Conservation (phyloP, 35 echinoderm and acorn worm genomes). For the Holothuria glaberrima region DNA sequence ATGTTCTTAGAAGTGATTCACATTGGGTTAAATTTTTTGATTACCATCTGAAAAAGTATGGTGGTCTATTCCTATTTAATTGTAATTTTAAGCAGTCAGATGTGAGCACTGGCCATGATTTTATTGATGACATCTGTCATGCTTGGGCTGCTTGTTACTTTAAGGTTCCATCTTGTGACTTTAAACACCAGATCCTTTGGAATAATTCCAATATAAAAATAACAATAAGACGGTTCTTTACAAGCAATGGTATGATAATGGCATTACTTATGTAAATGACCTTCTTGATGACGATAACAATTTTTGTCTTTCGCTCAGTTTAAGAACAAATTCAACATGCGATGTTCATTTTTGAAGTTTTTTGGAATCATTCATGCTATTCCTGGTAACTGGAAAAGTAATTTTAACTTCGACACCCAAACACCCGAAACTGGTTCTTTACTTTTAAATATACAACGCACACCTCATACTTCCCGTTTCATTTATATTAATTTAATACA, state of each 20-base stretch:
- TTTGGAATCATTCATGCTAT: not conserved
- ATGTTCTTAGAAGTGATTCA: too few species aligned
- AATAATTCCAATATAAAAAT: not conserved
- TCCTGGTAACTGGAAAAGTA: not conserved
- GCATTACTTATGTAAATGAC: not conserved
- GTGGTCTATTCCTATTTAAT: not conserved
- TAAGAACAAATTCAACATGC: not conserved
- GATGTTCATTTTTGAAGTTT: not conserved
- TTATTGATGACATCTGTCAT: not conserved
- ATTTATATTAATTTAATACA: not conserved
- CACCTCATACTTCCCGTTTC: not conserved
- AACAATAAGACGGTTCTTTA: not conserved
- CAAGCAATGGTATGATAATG: not conserved
- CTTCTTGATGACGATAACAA: not conserved
- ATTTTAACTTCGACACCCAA: not conserved
- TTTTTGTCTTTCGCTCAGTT: not conserved
- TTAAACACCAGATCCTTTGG: not conserved
- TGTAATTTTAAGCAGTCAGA: not conserved
- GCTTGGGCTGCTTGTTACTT: not conserved
- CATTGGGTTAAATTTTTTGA: too few species aligned
- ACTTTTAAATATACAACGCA: not conserved
- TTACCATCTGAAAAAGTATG: too few species aligned
- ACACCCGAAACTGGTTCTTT: not conserved
- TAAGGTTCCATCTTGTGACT: not conserved
- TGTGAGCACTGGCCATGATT: not conserved